These are phyloP conservation scores for Hypothenemus hampei DNA, from an alignment of 1,140 invertebrate species.

Conservation along the genomic window DNA sequence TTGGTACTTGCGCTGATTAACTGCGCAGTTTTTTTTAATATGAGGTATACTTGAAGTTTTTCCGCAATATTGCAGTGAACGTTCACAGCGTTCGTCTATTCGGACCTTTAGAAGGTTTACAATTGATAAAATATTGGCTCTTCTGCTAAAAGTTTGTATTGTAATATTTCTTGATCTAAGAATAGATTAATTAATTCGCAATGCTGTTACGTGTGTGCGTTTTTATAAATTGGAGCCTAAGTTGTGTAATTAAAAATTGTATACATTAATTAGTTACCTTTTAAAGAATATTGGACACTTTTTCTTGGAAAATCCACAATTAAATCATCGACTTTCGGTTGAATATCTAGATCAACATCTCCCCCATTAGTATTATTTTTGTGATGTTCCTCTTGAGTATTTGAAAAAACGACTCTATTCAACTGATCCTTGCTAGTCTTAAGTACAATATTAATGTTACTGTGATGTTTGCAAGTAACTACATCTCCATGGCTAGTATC, in stretches of 20 bases:
- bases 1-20: background rate
- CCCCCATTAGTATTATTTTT: background rate
- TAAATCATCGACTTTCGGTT: slow-evolving; percentile 17
- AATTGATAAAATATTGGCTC: background rate
- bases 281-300: slow-evolving; percentile 9
- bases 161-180: background rate
- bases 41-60: too few species aligned
- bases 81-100: background rate
- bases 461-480: slow-evolving; percentile 22
- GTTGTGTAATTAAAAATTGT: background rate
- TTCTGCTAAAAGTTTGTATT: background rate
- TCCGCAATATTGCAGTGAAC: too few species aligned
- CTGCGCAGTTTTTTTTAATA: background rate
- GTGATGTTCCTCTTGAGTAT: background rate
- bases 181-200: background rate
- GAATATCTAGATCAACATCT: slow-evolving; percentile 1
- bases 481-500: slow-evolving; percentile 28
- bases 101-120: background rate
- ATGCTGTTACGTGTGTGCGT: background rate
- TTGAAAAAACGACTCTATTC: slow-evolving; percentile 9
- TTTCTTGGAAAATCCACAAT: slow-evolving; percentile 18
- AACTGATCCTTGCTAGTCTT: slow-evolving; percentile 1
- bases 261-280: slow-evolving; percentile 3
- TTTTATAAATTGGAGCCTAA: background rate
- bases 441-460: slow-evolving; percentile 13